phyloP scores from a whole-genome alignment of 2,113 vertebrate species.

The Mobula hypostoma region DNA sequence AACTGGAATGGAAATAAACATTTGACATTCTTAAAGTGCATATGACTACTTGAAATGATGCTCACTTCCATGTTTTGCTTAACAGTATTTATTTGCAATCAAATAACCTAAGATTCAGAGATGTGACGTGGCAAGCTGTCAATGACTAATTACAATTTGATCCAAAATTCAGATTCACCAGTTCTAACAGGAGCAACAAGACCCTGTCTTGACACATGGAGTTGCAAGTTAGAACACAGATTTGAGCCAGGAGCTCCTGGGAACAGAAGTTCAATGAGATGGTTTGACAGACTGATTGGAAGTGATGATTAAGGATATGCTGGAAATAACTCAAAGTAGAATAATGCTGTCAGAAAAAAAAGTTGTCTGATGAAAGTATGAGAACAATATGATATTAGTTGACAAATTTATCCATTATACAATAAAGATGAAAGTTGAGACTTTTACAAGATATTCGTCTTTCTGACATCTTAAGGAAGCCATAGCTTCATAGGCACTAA shows the following conservation, averaged over 20 bases:
- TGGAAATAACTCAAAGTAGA: background rate
- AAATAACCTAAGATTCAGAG: background rate
- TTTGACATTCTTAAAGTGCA: background rate
- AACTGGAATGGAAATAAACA: constrained; percentile 2
- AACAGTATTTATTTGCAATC: background rate
- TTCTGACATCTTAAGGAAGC: background rate
- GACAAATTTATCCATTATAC: constrained; percentile 14
- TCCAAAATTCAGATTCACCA: background rate
- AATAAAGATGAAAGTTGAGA: background rate
- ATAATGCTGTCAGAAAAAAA: background rate
- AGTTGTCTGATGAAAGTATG: background rate
- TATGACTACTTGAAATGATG: background rate
- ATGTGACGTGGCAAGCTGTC: background rate
- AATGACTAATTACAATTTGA: background rate
- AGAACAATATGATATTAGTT: background rate
- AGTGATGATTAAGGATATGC: background rate
- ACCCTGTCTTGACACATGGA: background rate
- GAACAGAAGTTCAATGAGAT: background rate
- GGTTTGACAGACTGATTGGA: constrained; percentile 1
- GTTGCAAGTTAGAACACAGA: background rate
- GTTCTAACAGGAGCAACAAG: background rate
- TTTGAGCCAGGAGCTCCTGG: background rate
- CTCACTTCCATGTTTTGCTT: background rate
- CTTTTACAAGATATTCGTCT: background rate
- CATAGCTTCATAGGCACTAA: constrained; percentile 3